Evolutionary conservation across 30 jellyfish, hydroid and myxozoan species (phyloP), one percentile per base, ranked within the genome.

Genomic region (Chironex yamaguchii): DNA sequence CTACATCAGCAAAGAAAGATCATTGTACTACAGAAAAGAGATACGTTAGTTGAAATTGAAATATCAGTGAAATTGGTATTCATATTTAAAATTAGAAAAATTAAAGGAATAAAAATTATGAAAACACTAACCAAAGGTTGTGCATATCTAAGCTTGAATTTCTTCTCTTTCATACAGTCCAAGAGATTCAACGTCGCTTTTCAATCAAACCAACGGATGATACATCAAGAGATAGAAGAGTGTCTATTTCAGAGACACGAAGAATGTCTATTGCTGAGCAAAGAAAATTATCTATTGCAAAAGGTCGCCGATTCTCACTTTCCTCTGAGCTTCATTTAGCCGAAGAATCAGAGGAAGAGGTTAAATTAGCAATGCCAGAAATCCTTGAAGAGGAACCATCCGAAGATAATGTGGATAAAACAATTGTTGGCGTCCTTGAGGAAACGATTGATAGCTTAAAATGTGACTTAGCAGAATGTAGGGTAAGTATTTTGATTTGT

Each of bases 401-500:
- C 17, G 58, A 9, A 42, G 58, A 42, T 6, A 35, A 81, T n/a
- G 87, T 35, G 0, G 64, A 48, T 66, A 21, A 52, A 13, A 25
- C 35, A 12, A 75, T 87, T 20, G 31, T 70, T 13, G 67, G 63
- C 17, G 36, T 71, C 31, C 20, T 79, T 32, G 90, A 89, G 51
- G 73, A 79, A 2, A 89, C 81, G 0, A 51, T 80, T 32, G 78
- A 71, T 9, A 36, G 76, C 52, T 51, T 80, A 25, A 69, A 52
- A 34, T 33, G 26, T 11, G 90, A 89, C n/a, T 34, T 89, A 29
- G 86, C 87, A 2, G 69, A 30, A 42, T 42, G 58, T 42, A 42
- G 58, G 58, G 58, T 42, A 42, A 6, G 58, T 42, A 6, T 17
- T 42, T 42, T 42, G 58, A 6, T 42, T 42, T 9, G 58, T 42